Percentiles rank a stretch among this genome's conserved stretches.
These are phyloP conservation scores for Palythoa caribaeorum DNA, from an alignment of 92 coral and sea anemone genomes.

Conservation along the genomic window DNA sequence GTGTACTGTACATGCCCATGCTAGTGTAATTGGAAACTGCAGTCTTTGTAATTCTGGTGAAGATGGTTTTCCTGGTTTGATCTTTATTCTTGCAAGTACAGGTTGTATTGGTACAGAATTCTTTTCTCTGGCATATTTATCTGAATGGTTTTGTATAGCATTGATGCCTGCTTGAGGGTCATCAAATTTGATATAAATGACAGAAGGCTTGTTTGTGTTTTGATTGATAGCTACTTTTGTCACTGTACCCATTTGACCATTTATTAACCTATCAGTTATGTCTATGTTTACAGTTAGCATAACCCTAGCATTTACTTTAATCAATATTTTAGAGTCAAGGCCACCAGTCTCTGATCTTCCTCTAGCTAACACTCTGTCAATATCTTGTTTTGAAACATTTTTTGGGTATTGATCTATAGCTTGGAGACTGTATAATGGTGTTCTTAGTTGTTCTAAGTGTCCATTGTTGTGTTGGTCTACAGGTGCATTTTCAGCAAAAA, in stretches of 20 bases:
- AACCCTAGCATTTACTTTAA: slow-evolving; percentile 58
- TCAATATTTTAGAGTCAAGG: slow-evolving; percentile 70
- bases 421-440: slow-evolving; percentile 57
- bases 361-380: slow-evolving; percentile 41
- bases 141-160: slow-evolving; percentile 33
- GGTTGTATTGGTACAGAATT: slow-evolving; percentile 71
- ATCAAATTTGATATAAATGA: slow-evolving; percentile 74
- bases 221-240: slow-evolving; percentile 48
- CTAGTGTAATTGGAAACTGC: slow-evolving; percentile 67
- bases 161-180: slow-evolving; percentile 66
- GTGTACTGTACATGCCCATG: too few species aligned
- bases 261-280: slow-evolving; percentile 53
- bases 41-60: slow-evolving; percentile 70
- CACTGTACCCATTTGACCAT: slow-evolving; percentile 60
- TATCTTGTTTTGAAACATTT: slow-evolving; percentile 32
- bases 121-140: slow-evolving; percentile 64
- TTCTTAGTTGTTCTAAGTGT: slow-evolving; percentile 31
- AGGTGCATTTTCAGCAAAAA: slow-evolving; percentile 71
- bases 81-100: slow-evolving; percentile 63
- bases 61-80: slow-evolving; percentile 44
- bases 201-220: slow-evolving; percentile 48
- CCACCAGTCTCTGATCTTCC: slow-evolving; percentile 71
- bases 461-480: slow-evolving; percentile 52
- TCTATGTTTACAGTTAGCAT: slow-evolving; percentile 44
- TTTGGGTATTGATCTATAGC: slow-evolving; percentile 68